Evolutionary conservation across 2,888 invertebrate genomes (phyloP), one percentile per base, ranked within the genome.

Genomic region (Callimorpha dominula): DNA sequence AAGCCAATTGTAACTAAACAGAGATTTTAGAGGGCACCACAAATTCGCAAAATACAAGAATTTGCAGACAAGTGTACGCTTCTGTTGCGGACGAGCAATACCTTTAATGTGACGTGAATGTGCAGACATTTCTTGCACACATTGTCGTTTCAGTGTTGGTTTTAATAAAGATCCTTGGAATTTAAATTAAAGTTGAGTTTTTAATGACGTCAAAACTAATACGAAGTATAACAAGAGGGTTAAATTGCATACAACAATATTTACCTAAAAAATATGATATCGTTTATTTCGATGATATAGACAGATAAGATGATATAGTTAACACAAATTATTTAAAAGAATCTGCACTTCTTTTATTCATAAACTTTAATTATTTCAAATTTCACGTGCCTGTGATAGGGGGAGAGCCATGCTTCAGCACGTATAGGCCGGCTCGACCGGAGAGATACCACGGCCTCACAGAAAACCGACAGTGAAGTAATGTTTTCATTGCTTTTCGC

Each of bases 1-100:
- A 20, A 71, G 43, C 63, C 15, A 63, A 67, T 62, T 65, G 66
- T 52, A 66, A 57, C 52, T 60, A 49, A 57, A 40, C 42, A 70
- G 20, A 70, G 42, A 52, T 64, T 69, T 62, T 40, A 54, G 40
- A 11, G 49, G 9, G 9, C 17, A 68, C 31, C 31, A 31, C 42
- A 57, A 52, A 42, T 64, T 43, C 20, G 64, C 52, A 52, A 70
- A 42, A 64, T 15, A 2, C 60, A 62, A 62, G 62, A 40, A 40
- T 71, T 72, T 78, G 54, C 42, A 62, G 64, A 73, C n/a, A 52
- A 74, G 70, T 82, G 73, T 64, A 31, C 52, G 50, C 20, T 72
- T 63, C n/a, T 20, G 71, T 60, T 75, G 76, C 57, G 54, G 46
- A 66, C 66, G 80, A 71, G 42, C 73, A 52, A 72, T 74, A 72